Percentiles rank a stretch among this genome's conserved stretches.
These are phyloP conservation scores for Himalopsyche phryganea DNA, from an alignment of 1,140 invertebrate species.

Conservation along the genomic window DNA sequence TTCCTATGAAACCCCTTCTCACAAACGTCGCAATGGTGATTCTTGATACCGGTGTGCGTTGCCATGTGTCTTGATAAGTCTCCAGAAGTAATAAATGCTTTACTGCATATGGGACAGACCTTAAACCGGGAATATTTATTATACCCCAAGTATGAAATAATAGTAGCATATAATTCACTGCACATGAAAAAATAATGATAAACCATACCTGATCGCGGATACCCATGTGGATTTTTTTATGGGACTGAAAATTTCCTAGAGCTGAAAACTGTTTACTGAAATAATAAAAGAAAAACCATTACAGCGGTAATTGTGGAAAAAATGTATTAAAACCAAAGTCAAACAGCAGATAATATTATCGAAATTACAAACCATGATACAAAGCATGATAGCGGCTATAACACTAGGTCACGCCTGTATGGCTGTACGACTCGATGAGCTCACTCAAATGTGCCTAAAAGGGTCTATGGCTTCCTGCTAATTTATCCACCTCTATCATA, in stretches of 20 bases:
- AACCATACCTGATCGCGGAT: conserved; percentile 58
- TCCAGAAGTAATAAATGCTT: conserved; percentile 63
- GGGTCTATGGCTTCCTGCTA: too few relatives aligned
- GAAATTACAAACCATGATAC: too few relatives aligned
- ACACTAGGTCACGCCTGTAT: too few relatives aligned
- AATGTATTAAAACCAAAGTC: too few relatives aligned
- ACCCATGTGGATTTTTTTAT: conserved; percentile 57
- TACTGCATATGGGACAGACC: conserved; percentile 65
- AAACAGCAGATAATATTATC: too few relatives aligned
- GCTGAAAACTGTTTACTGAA: conserved; percentile 57
- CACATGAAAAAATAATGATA: background rate
- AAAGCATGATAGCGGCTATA: too few relatives aligned
- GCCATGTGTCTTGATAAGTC: conserved; percentile 69
- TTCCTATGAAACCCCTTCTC: conserved; percentile 68
- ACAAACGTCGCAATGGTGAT: conserved; percentile 72
- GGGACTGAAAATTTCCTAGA: conserved; percentile 57
- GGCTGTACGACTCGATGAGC: too few relatives aligned
- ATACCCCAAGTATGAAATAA: background rate
- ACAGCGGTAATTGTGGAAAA: too few relatives aligned
- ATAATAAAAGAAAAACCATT: conserved; percentile 32
- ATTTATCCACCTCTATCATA: too few relatives aligned
- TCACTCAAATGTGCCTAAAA: too few relatives aligned
- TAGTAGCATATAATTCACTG: conserved; percentile 1
- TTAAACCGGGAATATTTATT: conserved; percentile 32
- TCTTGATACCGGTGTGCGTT: conserved; percentile 71